phyloP scores from a whole-genome alignment of 1,140 invertebrate genomes.

The Papilio polyxenes region DNA sequence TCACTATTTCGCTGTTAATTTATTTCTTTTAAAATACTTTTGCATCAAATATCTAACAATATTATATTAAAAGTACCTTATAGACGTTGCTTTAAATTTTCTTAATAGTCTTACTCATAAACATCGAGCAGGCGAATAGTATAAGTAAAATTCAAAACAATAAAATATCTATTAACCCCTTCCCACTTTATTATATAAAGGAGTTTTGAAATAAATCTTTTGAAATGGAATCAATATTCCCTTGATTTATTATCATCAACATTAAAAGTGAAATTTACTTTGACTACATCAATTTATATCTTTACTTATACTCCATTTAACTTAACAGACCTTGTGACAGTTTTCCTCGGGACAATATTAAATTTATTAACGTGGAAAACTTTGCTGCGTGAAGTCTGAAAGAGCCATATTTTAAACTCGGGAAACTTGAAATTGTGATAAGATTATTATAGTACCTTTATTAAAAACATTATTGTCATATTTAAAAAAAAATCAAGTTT shows the following conservation, averaged over 20 bases:
- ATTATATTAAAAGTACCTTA: too few relatives aligned
- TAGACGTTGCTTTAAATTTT: too few relatives aligned
- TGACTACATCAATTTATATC: constrained; percentile 24
- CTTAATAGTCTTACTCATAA: too few relatives aligned
- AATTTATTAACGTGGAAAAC: constrained; percentile 34
- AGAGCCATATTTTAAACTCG: constrained; percentile 35
- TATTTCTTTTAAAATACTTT: too few relatives aligned
- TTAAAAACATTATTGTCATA: constrained; percentile 9
- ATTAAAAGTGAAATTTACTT: constrained; percentile 31
- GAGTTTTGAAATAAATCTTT: background rate
- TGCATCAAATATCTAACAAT: too few relatives aligned
- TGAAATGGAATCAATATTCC: background rate
- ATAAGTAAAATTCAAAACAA: background rate
- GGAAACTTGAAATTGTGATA: constrained; percentile 26
- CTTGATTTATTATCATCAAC: constrained; percentile 27
- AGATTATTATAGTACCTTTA: constrained; percentile 5
- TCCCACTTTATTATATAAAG: background rate
- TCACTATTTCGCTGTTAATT: too few relatives aligned
- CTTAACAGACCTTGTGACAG: constrained; percentile 32
- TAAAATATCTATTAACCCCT: background rate
- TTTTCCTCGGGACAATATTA: constrained; percentile 34
- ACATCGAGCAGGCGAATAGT: too few relatives aligned
- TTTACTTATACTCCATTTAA: constrained; percentile 33
- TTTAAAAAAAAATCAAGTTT: background rate
- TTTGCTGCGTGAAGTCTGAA: constrained; percentile 34